Base-by-base conservation (phyloP, 2,888 invertebrate species). In the Epistrophella euchroma region DNA sequence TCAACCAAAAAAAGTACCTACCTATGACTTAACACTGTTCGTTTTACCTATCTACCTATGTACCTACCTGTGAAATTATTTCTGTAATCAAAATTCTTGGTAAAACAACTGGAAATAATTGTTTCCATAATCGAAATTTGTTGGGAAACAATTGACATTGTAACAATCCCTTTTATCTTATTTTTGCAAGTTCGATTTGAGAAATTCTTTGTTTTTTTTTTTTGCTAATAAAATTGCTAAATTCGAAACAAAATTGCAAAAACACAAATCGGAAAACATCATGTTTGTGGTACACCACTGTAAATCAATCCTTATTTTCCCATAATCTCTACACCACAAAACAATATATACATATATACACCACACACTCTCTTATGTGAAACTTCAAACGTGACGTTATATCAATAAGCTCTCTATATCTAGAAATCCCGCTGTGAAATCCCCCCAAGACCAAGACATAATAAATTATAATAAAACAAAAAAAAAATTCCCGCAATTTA, bases 221-320 rank as follows among this genome's bases (percentile, higher is more conserved):
- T 37, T 37, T 9, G 32, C 22, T 15, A 40, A 60, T n/a, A 60
- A 37, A 22, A 13, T 58, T 58, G 58, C 45, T 47, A 45, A 45
- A 64, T 28, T 19, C 4, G 11, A 64, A 0, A 43, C 10, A 43
- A 43, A 43, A n/a, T 17, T 62, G 62, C 43, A 45, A 64, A 28
- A 62, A 60, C n/a, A 25, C 1, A 15, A 58, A 37, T 19, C 19
- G 13, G 15, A 60, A 60, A 66, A 47, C 13, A 2, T 47, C 47
- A 47, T 66, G 66, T 66, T 47, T 66, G 66, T 25, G 45, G 47
- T 66, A 66, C 32, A 66, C 66, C 47, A 47, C 66, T 66, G 66
- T 60, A 64, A 64, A 45, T 64, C n/a, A 45, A 64, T 66, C 66
- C 47, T 13, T 2, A 47, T 35, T 47, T 66, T 47, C 32, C 45